Base-by-base conservation (phyloP, 2,797 vertebrate genomes). In the Choloepus didactylus region DNA sequence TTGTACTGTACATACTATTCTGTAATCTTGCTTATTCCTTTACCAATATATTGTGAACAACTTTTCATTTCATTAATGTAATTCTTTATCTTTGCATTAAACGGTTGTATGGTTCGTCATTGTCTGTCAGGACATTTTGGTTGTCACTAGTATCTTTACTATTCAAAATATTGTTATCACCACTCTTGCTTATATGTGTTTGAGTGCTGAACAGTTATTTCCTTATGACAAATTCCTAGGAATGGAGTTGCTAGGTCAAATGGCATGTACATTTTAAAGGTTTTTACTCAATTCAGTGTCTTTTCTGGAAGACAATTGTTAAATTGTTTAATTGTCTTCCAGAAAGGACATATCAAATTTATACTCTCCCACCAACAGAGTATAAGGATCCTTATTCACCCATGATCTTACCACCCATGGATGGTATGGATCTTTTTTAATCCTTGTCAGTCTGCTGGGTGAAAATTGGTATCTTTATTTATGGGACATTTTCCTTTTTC, bases 11-110 rank as follows among this genome's bases (percentile, higher is more conserved):
- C 64, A 87, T 66, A 56, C 60, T 90, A 10, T 80, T 89, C 67
- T 87, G 0, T 89, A 89, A 93, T n/a, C 80, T 80, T 51, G 12
- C 84, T 96, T 97, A 82, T 94, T 75, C 62, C 85, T 23, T 92
- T 92, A 35, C 5, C 38, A 11, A 0, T 89, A 91, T 94, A 70
- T 84, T 89, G 18, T 35, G 19, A 66, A n/a, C 49, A 31, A 67
- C 64, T 80, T 66, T 86, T 83, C 46, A 59, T 14, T 5, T 56
- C 27, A 56, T 93, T 92, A 64, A 67, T 72, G 44, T 38, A 62
- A n/a, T 80, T 79, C 29, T 75, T 5, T 72, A 79, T 69, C 66
- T 87, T 94, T 56, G 56, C 3, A 16, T 77, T 73, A 70, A 80
- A 59, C 54, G 46, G 4, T 18, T 91, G 54, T 59, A 2, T 15